Conservation (phyloP, 2,797 vertebrate species). For the Xiphorhynchus erythropygius region DNA sequence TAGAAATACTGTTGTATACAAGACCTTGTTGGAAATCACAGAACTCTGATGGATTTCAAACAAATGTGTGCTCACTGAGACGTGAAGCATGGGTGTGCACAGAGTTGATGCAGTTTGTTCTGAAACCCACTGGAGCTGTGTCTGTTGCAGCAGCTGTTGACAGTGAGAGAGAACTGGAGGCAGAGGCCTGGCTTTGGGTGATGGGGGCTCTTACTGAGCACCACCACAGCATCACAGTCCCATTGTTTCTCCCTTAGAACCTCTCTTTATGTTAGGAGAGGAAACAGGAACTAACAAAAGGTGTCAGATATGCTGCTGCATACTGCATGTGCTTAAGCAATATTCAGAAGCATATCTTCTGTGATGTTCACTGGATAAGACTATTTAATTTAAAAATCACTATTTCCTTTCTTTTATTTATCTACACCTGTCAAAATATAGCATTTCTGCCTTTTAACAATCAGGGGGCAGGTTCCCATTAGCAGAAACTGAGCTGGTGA, state of each 20-base stretch:
- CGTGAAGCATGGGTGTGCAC: not conserved
- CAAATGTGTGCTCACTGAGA: not conserved
- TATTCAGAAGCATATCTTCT: not conserved
- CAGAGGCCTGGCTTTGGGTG: not conserved
- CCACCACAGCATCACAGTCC: not conserved
- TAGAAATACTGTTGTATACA: not conserved
- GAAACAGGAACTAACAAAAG: not conserved
- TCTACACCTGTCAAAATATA: not conserved
- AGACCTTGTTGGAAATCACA: not conserved
- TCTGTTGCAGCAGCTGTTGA: not conserved
- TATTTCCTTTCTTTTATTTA: not conserved
- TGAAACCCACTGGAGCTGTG: not conserved
- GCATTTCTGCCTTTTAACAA: not conserved
- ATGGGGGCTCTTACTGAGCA: rapidly evolving
- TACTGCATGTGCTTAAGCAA: not conserved
- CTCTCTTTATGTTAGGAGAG: not conserved
- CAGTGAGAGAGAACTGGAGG: not conserved
- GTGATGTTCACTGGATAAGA: not conserved
- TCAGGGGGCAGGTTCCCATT: not conserved
- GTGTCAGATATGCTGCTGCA: not conserved
- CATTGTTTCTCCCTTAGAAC: not conserved
- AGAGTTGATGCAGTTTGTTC: not conserved
- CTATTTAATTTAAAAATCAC: not conserved
- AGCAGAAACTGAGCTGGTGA: not conserved
- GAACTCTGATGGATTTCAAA: not conserved